These are phyloP conservation scores for Helleia helle DNA, from an alignment of 2,888 invertebrate species.

Conservation along the genomic window DNA sequence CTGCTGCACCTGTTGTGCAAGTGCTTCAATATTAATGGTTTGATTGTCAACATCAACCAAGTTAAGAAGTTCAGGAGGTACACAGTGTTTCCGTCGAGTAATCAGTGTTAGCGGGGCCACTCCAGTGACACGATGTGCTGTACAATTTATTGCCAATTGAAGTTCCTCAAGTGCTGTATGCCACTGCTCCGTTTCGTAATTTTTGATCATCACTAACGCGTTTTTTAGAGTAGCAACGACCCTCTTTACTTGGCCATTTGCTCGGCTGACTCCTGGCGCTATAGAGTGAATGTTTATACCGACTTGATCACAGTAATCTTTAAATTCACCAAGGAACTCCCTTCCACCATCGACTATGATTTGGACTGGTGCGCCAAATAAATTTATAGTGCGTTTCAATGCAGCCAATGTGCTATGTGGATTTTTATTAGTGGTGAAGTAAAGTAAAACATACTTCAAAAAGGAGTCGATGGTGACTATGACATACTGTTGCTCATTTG, in stretches of 20 bases:
- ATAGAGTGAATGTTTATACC: slow-evolving; percentile 19
- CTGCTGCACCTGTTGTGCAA: slow-evolving; percentile 18
- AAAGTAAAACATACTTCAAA: no score
- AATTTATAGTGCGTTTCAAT: slow-evolving; percentile 13
- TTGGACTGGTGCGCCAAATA: slow-evolving; percentile 21
- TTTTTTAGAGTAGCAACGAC: slow-evolving; percentile 21
- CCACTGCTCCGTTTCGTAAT: slow-evolving; percentile 26
- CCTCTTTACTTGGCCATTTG: slow-evolving; percentile 22
- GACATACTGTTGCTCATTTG: slow-evolving; percentile 18
- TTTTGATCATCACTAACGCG: slow-evolving; percentile 21
- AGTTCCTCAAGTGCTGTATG: no score
- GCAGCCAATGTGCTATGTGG: no score
- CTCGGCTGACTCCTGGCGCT: slow-evolving; percentile 21
- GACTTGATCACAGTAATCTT: no score
- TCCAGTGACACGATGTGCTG: slow-evolving; percentile 19
- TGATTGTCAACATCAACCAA: slow-evolving; percentile 17
- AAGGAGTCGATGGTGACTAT: slow-evolving; percentile 23
- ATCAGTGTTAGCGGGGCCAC: slow-evolving; percentile 20
- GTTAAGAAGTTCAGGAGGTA: slow-evolving; percentile 20
- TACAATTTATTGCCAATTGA: no score
- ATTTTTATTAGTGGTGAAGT: no score
- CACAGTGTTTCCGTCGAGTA: slow-evolving; percentile 18
- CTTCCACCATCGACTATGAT: slow-evolving; percentile 21
- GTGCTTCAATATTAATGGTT: slow-evolving; percentile 16
- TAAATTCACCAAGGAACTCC: no score